phyloP scores from a whole-genome alignment of 1,140 invertebrate genomes.

The Cydia splendana region DNA sequence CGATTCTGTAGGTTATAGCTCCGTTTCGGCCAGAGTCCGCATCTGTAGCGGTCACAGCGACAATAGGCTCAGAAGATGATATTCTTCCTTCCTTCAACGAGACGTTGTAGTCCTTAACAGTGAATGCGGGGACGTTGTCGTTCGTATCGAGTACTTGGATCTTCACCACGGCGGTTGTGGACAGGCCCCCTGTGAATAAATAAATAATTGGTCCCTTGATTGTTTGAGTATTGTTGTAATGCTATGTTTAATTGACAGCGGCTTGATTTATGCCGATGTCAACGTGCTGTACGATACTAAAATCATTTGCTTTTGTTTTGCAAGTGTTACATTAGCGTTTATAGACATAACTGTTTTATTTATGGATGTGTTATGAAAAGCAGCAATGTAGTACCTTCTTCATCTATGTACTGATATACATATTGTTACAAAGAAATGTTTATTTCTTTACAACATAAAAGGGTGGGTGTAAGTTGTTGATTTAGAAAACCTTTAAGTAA shows the following conservation, averaged over 20 bases:
- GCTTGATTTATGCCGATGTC: conserved; percentile 75
- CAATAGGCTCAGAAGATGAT: conserved; percentile 83
- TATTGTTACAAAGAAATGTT: not conserved
- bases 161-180: conserved; percentile 94
- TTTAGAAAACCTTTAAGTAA: no score
- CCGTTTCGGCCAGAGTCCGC: conserved; percentile 92
- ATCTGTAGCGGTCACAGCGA: conserved; percentile 92
- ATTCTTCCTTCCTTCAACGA: conserved; percentile 86
- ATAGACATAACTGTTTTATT: not conserved
- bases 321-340: conserved; percentile 19
- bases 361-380: conserved; percentile 3
- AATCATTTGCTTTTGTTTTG: conserved; percentile 27
- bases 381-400: not conserved
- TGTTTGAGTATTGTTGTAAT: conserved; percentile 77
- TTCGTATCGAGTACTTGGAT: conserved; percentile 96
- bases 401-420: not conserved
- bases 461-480: no score
- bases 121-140: conserved; percentile 95
- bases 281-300: conserved; percentile 34
- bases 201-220: conserved; percentile 75
- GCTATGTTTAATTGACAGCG: conserved; percentile 77
- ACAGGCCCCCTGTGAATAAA: conserved; percentile 91
- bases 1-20: conserved; percentile 88
- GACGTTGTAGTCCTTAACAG: conserved; percentile 92
- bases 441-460: no score